Evolutionary conservation across 2,113 vertebrate genomes (phyloP).

Genomic region (Gambusia affinis): DNA sequence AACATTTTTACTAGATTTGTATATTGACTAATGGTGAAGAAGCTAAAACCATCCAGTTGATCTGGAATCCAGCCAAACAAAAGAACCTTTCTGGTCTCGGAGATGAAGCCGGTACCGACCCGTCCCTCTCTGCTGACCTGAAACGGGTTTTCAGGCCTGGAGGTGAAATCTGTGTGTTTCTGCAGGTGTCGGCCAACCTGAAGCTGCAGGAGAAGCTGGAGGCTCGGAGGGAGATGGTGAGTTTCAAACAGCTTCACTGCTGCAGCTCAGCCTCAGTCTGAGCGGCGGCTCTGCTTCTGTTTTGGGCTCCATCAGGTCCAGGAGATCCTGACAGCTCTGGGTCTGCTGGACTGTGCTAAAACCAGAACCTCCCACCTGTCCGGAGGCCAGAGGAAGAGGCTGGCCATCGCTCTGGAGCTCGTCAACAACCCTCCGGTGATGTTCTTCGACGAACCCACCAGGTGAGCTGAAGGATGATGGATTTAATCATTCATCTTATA

Average conservation of each 20-base stretch:
- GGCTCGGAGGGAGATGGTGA: slow-evolving; percentile 92
- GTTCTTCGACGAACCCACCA: slow-evolving; percentile 98
- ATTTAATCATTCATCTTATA: not conserved
- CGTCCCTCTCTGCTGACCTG: not conserved
- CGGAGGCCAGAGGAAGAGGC: slow-evolving; percentile 91
- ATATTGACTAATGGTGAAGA: not conserved
- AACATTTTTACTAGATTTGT: no score
- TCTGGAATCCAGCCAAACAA: not conserved
- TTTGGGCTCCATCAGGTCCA: slow-evolving; percentile 81
- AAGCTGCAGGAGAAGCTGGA: slow-evolving; percentile 94
- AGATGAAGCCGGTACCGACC: not conserved
- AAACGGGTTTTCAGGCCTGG: not conserved
- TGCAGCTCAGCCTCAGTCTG: no score
- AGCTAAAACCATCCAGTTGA: not conserved
- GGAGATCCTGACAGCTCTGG: slow-evolving; percentile 93
- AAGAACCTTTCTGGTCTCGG: not conserved
- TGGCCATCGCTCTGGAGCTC: slow-evolving; percentile 95
- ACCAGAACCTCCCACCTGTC: slow-evolving; percentile 92
- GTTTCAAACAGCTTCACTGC: slow-evolving; percentile 23
- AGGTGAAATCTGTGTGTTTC: not conserved
- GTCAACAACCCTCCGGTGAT: slow-evolving; percentile 97
- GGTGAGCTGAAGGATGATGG: slow-evolving; percentile 72
- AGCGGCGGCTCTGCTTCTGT: not conserved
- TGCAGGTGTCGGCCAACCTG: slow-evolving; percentile 92
- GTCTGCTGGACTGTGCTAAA: slow-evolving; percentile 88